phyloP scores from a whole-genome alignment of 2,113 vertebrate species.

The Zootoca vivipara region DNA sequence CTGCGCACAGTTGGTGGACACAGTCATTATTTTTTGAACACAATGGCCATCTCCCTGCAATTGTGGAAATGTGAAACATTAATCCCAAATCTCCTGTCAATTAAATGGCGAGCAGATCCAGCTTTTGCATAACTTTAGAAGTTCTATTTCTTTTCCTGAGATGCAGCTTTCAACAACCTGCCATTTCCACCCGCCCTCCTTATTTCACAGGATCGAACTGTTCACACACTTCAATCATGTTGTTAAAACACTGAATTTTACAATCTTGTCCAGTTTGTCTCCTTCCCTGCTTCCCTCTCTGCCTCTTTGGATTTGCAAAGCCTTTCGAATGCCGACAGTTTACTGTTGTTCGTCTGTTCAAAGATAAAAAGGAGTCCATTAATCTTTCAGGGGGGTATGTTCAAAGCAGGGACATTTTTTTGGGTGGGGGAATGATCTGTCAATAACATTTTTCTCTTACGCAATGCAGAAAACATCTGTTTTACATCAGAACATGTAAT shows the following conservation, averaged over 20 bases:
- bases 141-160: background rate
- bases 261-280: background rate
- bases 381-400: conserved; percentile 1
- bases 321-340: background rate
- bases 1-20: background rate
- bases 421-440: background rate
- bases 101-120: background rate
- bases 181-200: background rate
- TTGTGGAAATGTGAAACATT: background rate
- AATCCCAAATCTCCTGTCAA: background rate
- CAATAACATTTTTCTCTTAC: background rate
- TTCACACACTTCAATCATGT: background rate
- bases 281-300: background rate
- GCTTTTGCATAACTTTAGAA: background rate
- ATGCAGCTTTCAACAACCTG: background rate
- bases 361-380: background rate
- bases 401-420: background rate
- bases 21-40: background rate
- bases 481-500: conserved; percentile 13
- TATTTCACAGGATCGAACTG: background rate
- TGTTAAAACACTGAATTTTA: conserved; percentile 15
- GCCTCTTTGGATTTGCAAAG: background rate
- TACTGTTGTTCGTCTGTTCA: conserved; percentile 10
- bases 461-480: conserved; percentile 30
- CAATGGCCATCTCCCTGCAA: background rate